phyloP scores from a whole-genome alignment of 2,797 vertebrate genomes.

The Girardinus metallicus region DNA sequence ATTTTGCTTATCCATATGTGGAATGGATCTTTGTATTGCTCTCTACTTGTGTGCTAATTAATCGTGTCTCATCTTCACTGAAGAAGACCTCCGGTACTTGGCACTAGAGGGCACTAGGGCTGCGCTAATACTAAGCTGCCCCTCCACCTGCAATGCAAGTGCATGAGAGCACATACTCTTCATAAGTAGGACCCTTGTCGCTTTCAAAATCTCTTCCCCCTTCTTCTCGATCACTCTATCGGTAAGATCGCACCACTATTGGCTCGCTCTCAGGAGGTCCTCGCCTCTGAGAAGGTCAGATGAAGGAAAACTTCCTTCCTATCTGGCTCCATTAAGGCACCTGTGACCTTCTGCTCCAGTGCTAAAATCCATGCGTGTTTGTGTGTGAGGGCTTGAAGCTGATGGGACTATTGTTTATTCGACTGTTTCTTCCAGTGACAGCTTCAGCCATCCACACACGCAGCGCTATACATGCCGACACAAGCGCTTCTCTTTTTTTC shows the following conservation, averaged over 20 bases:
- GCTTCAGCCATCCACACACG: background rate
- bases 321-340: conserved; percentile 61
- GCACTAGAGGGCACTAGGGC: conserved; percentile 85
- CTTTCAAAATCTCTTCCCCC: conserved; percentile 64
- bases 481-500: conserved; percentile 43
- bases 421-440: conserved; percentile 66
- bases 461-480: conserved; percentile 36
- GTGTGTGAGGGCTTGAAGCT: conserved; percentile 14
- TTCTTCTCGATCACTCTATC: conserved; percentile 65
- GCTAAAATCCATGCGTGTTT: conserved; percentile 23
- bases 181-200: conserved; percentile 67
- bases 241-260: conserved; percentile 59
- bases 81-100: conserved; percentile 28
- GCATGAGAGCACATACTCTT: conserved; percentile 59
- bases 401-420: conserved; percentile 57
- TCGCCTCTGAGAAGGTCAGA: conserved; percentile 73
- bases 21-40: background rate
- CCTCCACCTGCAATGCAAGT: conserved; percentile 45
- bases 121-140: conserved; percentile 51
- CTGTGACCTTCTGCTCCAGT: conserved; percentile 60
- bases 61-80: background rate
- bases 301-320: conserved; percentile 70
- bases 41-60: conserved; percentile 17
- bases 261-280: conserved; percentile 64
- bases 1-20: background rate